A percentile compares a stretch with the other conserved stretches of the same genome.
These are phyloP conservation scores for Sardinella longiceps DNA, from an alignment of 2,797 vertebrate genomes.

Conservation along the genomic window DNA sequence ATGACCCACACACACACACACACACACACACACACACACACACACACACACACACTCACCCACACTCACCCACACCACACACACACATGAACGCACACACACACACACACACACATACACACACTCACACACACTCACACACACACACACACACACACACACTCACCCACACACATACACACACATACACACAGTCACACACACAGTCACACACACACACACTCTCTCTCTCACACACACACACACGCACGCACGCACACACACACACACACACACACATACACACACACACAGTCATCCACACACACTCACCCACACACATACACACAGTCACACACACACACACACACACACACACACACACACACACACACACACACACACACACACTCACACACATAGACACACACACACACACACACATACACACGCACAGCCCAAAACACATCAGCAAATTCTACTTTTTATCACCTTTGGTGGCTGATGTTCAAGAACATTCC, in stretches of 20 bases:
- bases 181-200: background rate
- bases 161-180: too few species aligned
- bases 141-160: too few species aligned
- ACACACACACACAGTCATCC: background rate
- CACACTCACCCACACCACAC: background rate
- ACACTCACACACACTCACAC: background rate
- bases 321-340: too few species aligned
- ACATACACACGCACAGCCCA: background rate
- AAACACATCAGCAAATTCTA: too few species aligned
- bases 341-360: too few species aligned
- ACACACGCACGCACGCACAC: background rate
- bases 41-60: too few species aligned
- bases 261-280: background rate
- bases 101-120: background rate
- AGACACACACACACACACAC: background rate
- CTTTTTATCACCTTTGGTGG: too few species aligned
- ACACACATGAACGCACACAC: background rate
- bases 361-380: slow-evolving; percentile 2
- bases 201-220: background rate
- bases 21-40: too few species aligned
- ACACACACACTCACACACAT: background rate
- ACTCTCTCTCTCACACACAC: background rate
- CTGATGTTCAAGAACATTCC: too few species aligned
- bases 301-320: too few species aligned
- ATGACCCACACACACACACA: too few species aligned